Evolutionary conservation across 2,113 vertebrate species (phyloP).

Genomic region (Scalopus aquaticus): DNA sequence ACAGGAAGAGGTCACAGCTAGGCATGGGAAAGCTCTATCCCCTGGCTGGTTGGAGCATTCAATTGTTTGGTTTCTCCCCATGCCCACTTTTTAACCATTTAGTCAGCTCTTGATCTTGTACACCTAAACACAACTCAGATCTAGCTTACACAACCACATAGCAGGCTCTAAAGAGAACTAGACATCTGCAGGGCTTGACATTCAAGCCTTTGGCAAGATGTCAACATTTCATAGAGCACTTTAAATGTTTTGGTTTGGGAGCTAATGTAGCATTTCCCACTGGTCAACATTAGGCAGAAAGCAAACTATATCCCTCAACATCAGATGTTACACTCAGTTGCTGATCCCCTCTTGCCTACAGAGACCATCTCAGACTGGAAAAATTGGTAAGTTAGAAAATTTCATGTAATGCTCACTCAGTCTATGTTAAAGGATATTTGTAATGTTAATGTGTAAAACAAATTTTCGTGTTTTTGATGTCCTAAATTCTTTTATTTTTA

Average conservation of each 20-base stretch:
- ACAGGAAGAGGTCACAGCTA: constrained; percentile 57
- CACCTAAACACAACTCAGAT: not conserved
- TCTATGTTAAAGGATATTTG: not conserved
- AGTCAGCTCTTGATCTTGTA: not conserved
- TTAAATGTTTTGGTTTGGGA: constrained; percentile 56
- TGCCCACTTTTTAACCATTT: not conserved
- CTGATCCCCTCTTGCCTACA: not conserved
- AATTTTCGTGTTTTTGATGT: not conserved
- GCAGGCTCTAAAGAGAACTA: not conserved
- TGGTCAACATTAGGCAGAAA: constrained; percentile 43
- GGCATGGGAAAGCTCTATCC: constrained; percentile 61
- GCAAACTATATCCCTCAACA: not conserved
- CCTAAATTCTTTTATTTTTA: not conserved
- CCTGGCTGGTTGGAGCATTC: not conserved
- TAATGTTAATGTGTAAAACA: not conserved
- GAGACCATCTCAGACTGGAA: not conserved
- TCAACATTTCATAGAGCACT: constrained; percentile 47
- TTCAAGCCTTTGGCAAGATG: constrained; percentile 21
- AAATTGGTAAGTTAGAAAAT: constrained; percentile 57
- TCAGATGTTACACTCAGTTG: not conserved
- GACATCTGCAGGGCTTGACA: constrained; percentile 1
- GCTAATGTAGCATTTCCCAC: constrained; percentile 50
- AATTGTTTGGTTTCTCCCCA: not conserved
- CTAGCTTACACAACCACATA: not conserved
- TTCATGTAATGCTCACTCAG: not conserved